Evolutionary conservation across 1,140 invertebrate genomes (phyloP).

Genomic region (Myzus persicae): DNA sequence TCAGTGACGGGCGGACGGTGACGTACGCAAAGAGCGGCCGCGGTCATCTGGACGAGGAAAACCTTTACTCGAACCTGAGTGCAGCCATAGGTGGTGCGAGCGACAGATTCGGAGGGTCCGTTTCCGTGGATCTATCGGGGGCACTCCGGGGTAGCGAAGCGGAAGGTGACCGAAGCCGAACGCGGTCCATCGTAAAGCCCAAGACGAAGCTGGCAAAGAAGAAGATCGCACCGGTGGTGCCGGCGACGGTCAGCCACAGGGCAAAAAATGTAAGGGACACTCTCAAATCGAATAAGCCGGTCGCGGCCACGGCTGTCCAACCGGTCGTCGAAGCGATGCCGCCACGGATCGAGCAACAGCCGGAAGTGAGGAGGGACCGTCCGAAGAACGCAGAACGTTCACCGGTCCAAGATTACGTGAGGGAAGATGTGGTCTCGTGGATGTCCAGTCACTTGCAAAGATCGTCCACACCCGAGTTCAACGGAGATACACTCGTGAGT

Average conservation of each 20-base stretch:
- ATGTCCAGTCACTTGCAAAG: slow-evolving; percentile 44
- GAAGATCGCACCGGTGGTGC: background rate
- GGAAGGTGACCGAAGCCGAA: background rate
- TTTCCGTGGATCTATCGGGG: slow-evolving; percentile 25
- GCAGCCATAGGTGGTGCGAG: background rate
- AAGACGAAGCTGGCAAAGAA: background rate
- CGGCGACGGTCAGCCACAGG: background rate
- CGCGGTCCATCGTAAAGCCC: background rate
- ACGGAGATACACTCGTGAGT: background rate
- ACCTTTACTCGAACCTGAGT: slow-evolving; percentile 41
- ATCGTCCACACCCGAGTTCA: background rate
- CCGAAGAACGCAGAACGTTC: background rate
- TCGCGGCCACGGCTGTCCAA: background rate
- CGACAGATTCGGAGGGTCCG: background rate
- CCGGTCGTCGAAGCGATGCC: background rate
- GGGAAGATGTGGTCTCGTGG: slow-evolving; percentile 42
- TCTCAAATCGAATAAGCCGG: background rate
- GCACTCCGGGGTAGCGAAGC: background rate
- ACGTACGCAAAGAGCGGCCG: slow-evolving; percentile 16
- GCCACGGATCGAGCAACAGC: background rate
- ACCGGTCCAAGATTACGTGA: background rate
- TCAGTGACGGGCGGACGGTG: background rate
- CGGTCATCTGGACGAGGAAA: slow-evolving; percentile 39
- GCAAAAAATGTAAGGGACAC: background rate
- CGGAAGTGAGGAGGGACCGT: background rate